Evolutionary conservation across 1,140 invertebrate species (phyloP), one percentile per base, ranked within the genome.

Genomic region (Ctenoplectra terminalis): DNA sequence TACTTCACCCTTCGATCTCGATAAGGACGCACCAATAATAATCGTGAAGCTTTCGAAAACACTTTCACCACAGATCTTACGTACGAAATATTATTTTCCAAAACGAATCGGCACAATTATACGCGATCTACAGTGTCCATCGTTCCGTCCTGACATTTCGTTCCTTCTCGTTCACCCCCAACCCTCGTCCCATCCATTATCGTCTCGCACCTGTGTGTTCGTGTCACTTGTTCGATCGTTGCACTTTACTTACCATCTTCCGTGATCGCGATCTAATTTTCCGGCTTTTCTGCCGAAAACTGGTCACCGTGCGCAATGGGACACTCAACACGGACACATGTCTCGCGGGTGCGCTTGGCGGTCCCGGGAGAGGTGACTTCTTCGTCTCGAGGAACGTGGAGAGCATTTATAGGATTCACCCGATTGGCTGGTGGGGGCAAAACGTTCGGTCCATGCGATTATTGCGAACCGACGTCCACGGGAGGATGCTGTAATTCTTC

Each of bases 361-460:
- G 88, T 83, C 90, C 91, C 90, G 91, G 90, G 89, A 81, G 90
- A 93, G 87, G 87, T 86, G 92, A 94, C 92, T 94, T 93, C 91
- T 93, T 90, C 90, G 79, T 90, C 87, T 74, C 79, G 86, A 37
- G 72, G 61, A 86, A 90, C 89, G 88, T 91, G 83, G 90, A 91
- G 92, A 90, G 91, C 93, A 94, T 94, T 94, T 94, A 94, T 94
- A 94, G 93, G 93, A 93, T 93, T 93, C 92, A 92, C 89, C 90
- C 88, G 90, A 90, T 92, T 89, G 85, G 54, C 79, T 58, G 84
- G 83, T 90, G 90, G 90, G 88, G 76, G 84, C 73, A 70, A 87
- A 87, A 85, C 83, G 89, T 86, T 85, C 76, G 91, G 90, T 93
- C 90, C 91, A 92, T 87, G 82, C 71, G 87, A 91, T 91, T 91